Percentiles rank a stretch among this genome's conserved stretches.
These are phyloP conservation scores for Microcebus tavaratra DNA, from an alignment of 2,113 vertebrate genomes.

Conservation along the genomic window DNA sequence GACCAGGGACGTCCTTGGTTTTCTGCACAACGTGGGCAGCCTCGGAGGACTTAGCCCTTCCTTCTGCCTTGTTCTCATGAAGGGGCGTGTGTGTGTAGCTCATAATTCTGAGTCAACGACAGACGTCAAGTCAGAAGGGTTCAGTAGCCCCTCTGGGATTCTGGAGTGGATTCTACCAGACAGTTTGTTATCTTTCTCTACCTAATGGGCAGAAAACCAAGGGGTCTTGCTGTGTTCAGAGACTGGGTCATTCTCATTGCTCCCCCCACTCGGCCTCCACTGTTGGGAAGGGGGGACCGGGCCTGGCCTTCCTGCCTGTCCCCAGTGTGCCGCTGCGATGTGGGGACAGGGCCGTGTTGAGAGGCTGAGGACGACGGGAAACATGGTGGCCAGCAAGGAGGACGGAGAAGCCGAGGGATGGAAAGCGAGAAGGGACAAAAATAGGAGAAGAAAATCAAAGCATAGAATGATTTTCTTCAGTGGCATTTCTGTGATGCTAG, in stretches of 20 bases:
- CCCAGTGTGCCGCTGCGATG: not conserved
- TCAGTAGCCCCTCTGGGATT: not conserved
- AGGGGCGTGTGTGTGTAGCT: not conserved
- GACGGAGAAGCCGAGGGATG: not conserved
- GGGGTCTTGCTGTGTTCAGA: not conserved
- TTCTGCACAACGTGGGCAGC: not conserved
- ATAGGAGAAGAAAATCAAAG: not conserved
- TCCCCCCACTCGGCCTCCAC: not conserved
- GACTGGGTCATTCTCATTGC: not conserved
- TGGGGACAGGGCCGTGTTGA: not conserved
- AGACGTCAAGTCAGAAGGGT: not conserved
- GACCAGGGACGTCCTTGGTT: not conserved
- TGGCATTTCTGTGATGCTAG: not conserved
- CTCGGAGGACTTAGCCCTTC: not conserved
- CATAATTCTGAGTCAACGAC: not conserved
- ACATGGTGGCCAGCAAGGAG: not conserved
- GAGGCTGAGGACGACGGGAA: not conserved
- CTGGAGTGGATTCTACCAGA: not conserved
- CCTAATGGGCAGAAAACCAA: not conserved
- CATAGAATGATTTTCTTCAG: not conserved
- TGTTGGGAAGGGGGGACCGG: not conserved
- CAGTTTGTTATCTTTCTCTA: not conserved
- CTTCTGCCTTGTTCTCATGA: not conserved
- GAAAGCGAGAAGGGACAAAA: not conserved
- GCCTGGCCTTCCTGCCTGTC: not conserved